These are phyloP conservation scores for Antedon mediterranea DNA, from an alignment of 53 echinoderm and acorn worm species.

Conservation along the genomic window DNA sequence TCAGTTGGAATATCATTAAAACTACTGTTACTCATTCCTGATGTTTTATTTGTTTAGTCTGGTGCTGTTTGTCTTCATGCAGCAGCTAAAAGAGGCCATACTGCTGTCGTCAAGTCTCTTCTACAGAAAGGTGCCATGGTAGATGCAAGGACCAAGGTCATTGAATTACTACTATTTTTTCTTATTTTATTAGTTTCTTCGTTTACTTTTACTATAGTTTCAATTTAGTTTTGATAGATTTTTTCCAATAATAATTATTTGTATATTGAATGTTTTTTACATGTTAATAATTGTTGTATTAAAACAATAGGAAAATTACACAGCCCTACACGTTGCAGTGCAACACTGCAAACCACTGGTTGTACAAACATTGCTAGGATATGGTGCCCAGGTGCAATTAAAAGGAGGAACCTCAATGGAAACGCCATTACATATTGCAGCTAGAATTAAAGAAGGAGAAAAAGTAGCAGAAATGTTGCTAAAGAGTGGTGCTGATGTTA, in stretches of 20 bases:
- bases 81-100: slow-evolving; percentile 88
- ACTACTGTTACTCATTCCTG: background rate
- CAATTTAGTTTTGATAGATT: too few species aligned
- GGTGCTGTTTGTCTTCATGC: slow-evolving; percentile 98
- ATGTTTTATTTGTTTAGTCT: slow-evolving; percentile 32
- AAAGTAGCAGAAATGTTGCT: slow-evolving; percentile 97
- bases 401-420: slow-evolving; percentile 81
- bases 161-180: too few species aligned
- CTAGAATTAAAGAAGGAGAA: slow-evolving; percentile 92
- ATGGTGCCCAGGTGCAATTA: slow-evolving; percentile 89
- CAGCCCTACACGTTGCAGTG: slow-evolving; percentile 84
- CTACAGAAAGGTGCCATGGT: slow-evolving; percentile 80
- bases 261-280: too few species aligned
- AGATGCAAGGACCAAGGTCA: slow-evolving; percentile 90
- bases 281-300: background rate
- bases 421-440: slow-evolving; percentile 88
- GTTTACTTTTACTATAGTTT: background rate
- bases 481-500: slow-evolving; percentile 97
- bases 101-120: slow-evolving; percentile 79
- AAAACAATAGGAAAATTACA: slow-evolving; percentile 77
- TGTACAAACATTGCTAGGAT: slow-evolving; percentile 72
- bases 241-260: too few species aligned
- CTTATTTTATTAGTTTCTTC: too few species aligned
- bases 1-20: background rate
- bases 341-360: slow-evolving; percentile 93